Evolutionary conservation across 2,113 vertebrate species (phyloP).

Genomic region (Misgurnus mizolepis): DNA sequence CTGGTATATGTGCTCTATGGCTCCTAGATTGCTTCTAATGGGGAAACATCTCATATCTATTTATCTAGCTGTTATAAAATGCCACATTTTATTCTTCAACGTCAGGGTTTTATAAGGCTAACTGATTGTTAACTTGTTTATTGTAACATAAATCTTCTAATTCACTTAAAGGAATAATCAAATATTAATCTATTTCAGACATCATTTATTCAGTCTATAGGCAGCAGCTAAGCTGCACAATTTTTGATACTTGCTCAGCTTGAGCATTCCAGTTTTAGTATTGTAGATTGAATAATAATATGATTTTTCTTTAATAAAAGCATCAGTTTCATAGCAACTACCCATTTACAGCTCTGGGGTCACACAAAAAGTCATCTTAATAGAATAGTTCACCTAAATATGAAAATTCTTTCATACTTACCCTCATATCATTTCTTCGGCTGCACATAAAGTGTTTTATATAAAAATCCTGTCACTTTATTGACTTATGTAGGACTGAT

Average conservation of each 20-base stretch:
- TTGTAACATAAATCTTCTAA: background rate
- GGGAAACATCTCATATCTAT: background rate
- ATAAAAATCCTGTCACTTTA: too few species aligned
- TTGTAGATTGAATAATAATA: slow-evolving; percentile 26
- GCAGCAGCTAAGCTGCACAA: slow-evolving; percentile 16
- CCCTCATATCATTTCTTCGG: too few species aligned
- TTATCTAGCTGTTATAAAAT: slow-evolving; percentile 11
- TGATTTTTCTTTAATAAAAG: too few species aligned
- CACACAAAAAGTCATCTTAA: too few species aligned
- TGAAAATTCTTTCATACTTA: too few species aligned
- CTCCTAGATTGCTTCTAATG: background rate
- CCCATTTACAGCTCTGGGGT: too few species aligned
- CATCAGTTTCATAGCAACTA: too few species aligned
- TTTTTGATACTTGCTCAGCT: slow-evolving; percentile 31
- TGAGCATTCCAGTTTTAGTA: slow-evolving; percentile 31
- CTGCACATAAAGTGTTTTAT: too few species aligned
- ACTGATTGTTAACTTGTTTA: slow-evolving; percentile 1
- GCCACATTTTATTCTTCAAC: background rate
- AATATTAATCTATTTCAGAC: slow-evolving; percentile 41
- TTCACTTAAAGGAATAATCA: slow-evolving; percentile 35
- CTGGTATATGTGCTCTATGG: background rate
- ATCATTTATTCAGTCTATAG: slow-evolving; percentile 40
- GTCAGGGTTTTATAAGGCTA: background rate
- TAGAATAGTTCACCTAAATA: too few species aligned
- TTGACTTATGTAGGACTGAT: too few species aligned